Evolutionary conservation across 2,797 vertebrate species (phyloP).

Genomic region (Notoglanidium macrostoma): DNA sequence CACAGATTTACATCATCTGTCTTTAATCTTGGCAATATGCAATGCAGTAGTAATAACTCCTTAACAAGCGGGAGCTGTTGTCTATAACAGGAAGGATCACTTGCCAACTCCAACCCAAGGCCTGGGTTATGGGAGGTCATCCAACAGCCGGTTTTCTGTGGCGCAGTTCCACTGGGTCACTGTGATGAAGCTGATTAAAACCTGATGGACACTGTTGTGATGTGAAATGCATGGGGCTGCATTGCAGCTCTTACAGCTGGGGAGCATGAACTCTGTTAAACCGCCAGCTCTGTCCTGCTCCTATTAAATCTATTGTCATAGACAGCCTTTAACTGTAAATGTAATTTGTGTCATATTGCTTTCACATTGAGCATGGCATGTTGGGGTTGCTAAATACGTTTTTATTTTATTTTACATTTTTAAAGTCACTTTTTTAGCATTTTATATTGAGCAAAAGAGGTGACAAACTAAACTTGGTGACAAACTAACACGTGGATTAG

Average conservation of each 20-base stretch:
- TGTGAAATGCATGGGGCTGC: constrained; percentile 30
- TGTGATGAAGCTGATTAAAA: constrained; percentile 53
- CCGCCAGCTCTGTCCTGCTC: neutral
- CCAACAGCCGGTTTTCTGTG: constrained; percentile 49
- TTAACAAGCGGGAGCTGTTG: constrained; percentile 40
- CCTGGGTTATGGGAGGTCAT: constrained; percentile 49
- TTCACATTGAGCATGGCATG: neutral
- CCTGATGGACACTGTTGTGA: constrained; percentile 36
- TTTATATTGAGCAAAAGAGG: neutral
- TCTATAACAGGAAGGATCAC: constrained; percentile 49
- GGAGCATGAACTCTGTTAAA: neutral
- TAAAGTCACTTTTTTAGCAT: neutral
- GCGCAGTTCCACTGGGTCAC: constrained; percentile 39
- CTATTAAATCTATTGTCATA: neutral
- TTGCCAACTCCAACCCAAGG: constrained; percentile 49
- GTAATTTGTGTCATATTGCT: neutral
- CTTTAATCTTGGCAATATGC: constrained; percentile 30
- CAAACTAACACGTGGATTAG: neutral
- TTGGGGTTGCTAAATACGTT: neutral
- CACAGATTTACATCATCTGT: constrained; percentile 40
- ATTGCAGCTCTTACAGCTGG: constrained; percentile 20
- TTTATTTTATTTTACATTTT: too few relatives aligned
- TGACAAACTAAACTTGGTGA: neutral
- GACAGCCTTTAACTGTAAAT: neutral
- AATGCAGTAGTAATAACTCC: constrained; percentile 48